These are phyloP conservation scores for Triplophysa tibetana DNA, from an alignment of 2,113 vertebrate genomes.

Conservation along the genomic window DNA sequence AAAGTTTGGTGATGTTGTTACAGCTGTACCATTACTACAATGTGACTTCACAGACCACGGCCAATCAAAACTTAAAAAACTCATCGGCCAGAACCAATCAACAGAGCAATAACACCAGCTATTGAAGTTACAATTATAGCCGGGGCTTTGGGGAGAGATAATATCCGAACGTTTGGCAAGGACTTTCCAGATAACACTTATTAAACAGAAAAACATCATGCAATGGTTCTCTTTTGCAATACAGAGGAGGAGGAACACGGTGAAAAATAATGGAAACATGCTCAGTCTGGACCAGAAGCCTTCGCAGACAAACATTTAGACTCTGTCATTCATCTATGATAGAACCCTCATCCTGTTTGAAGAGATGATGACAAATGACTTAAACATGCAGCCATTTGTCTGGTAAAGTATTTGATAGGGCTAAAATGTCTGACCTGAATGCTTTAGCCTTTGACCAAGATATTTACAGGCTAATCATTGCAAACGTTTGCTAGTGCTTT, in stretches of 20 bases:
- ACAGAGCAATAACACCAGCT: conserved; percentile 47
- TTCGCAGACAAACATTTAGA: conserved; percentile 40
- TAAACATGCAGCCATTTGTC: conserved; percentile 38
- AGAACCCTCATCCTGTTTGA: conserved; percentile 7
- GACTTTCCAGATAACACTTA: background rate
- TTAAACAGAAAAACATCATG: conserved; percentile 49
- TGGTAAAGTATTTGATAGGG: conserved; percentile 46
- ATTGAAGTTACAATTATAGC: conserved; percentile 50
- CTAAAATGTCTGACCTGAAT: conserved; percentile 38
- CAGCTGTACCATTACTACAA: conserved; percentile 55
- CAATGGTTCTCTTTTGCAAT: conserved; percentile 51
- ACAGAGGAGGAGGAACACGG: conserved; percentile 49
- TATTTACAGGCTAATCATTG: conserved; percentile 56
- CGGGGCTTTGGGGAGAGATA: conserved; percentile 41
- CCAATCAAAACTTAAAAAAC: conserved; percentile 61
- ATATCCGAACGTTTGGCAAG: conserved; percentile 48
- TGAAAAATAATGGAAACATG: background rate
- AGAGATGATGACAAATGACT: conserved; percentile 58
- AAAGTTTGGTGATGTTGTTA: conserved; percentile 57
- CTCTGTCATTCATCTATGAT: background rate
- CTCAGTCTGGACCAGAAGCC: conserved; percentile 37
- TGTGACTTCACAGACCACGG: conserved; percentile 63
- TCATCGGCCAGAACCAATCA: conserved; percentile 56
- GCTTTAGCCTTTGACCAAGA: conserved; percentile 49
- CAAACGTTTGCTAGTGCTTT: background rate